Base-by-base conservation (phyloP, 1,140 invertebrate species). In the Caenorhabditis inopinata region DNA sequence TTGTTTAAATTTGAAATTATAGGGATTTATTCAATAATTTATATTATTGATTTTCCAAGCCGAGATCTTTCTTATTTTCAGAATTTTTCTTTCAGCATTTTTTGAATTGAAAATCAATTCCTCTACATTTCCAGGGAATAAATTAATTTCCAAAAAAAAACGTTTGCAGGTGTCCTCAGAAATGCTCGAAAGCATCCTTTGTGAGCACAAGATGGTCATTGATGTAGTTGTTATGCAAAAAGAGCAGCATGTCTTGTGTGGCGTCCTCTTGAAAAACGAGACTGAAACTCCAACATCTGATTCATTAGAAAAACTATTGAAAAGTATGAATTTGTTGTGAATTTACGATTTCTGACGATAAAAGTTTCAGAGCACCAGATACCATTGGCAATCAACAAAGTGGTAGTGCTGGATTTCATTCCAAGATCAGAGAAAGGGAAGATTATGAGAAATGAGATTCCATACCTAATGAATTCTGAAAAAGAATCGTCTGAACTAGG, bases 351-450 rank as follows among this genome's bases (percentile, higher is more conserved):
- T 51, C 4, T 25, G 35, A 58, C 18, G 0, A 23, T 9, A 2
- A 3, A 58, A 0, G n/a, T 18, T 68, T 7, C 7, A 68, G 58
- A 68, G 21, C 58, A 68, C n/a, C 25, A 68, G 2, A 42, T 68
- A 5, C 32, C 58, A 42, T 21, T 68, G 14, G 58, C 58, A 1
- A 68, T 68, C 58, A 42, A 68, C 25, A 68, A 68, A 68, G 18
- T 68, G n/a, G 23, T 68, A 32, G n/a, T 68, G n/a, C n/a, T 68
- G 16, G 58, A 68, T 21, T 68, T 68, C n/a, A 68, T 68, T 68
- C 58, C 58, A 6, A n/a, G 58, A 42, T 32, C 58, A 3, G 58
- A 68, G n/a, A 68, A 68, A 68, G 58, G 58, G 27, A 68, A 38
- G 9, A 68, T 68, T 7, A 42, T 68, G 11, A 68, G 58, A 38